Base-by-base conservation (phyloP, 2,888 invertebrate species). In the Ephialtes manifestator region DNA sequence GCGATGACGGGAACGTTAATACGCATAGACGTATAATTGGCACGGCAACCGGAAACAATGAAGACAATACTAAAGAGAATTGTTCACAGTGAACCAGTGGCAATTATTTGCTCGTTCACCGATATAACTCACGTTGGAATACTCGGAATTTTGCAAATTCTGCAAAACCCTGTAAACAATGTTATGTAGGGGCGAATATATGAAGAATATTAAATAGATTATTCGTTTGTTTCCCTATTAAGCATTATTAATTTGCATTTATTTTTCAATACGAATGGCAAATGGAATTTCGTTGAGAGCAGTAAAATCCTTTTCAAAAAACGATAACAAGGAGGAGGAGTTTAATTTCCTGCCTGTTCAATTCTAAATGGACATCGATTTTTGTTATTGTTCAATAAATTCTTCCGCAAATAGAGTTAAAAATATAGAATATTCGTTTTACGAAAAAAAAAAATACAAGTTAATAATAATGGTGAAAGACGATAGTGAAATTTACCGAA, bases 11-110 rank as follows among this genome's bases (percentile, higher is more conserved):
- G 81, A 77, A 60, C 68, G 72, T 68, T 84, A 84, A 84, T 84
- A 84, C 81, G 81, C 67, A 43, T 39, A 60, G 76, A 81, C 77
- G 68, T 84, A 81, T 74, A 84, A 84, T 84, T 84, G 77, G 81
- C 74, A 70, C 63, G 63, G 48, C 46, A 43, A 39, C 31, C 24
- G 39, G 46, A 74, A 84, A 77, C 84, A 74, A 84, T 84, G 55
- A 67, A 67, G 53, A 78, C 74, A 74, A 81, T 60, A 46, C 81
- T 35, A 60, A 68, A 81, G 84, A 51, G 60, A 81, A 81, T 77
- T 84, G 71, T 35, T 46, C 51, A 65, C 39, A 2, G 70, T 63
- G 63, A 70, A 60, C 43, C 65, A 43, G 39, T 46, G 43, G 20
- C 65, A 18, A 18, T 35, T 15, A n/a, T 13, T 31, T 35, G 24